Base-by-base conservation (phyloP, 2,113 vertebrate species). In the Sinocyclocheilus maitianheensis region DNA sequence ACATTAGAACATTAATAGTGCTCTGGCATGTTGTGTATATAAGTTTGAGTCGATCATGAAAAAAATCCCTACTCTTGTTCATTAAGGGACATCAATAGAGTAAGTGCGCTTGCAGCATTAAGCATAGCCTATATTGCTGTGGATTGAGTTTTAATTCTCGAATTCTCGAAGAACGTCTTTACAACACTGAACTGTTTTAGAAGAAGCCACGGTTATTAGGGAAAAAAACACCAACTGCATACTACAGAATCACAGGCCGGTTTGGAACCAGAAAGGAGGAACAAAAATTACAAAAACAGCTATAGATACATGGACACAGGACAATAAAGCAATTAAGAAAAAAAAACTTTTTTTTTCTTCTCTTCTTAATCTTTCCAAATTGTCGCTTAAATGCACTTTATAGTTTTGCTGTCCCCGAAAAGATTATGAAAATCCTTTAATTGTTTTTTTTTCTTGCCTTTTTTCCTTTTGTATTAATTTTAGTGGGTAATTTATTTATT, bases 241-340 rank as follows among this genome's bases (percentile, higher is more conserved):
- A 97, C 97, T 97, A 99, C 97, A 97, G 95, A 98, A 97, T 96
- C 96, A 98, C 97, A 96, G 96, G 97, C 97, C 97, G 98, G 97
- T 98, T 99, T 99, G 96, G 96, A 99, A 99, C 98, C 98, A 99
- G 96, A 94, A 95, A 97, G 90, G 89, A 93, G 93, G 85, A 92
- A 93, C 89, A 92, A 89, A 94, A 90, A 60, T 91, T 92, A 93
- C 95, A 96, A 96, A 95, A 97, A 97, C 97, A 98, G 95, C 97
- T 97, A 97, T 96, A 96, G 95, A 95, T 97, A 99, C 97, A 98
- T 96, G 97, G 96, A 97, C 97, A 99, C 96, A 97, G 96, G 97
- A 99, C 97, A 98, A 96, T 95, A 91, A 87, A 96, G 96, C 96
- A 95, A 93, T 97, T 96, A 96, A 95, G 96, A 95, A 48, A 96